A percentile compares a stretch with the other conserved stretches of the same genome.
These are phyloP conservation scores for Probaryconus sp. DNA, from an alignment of 1,140 invertebrate species.

Conservation along the genomic window DNA sequence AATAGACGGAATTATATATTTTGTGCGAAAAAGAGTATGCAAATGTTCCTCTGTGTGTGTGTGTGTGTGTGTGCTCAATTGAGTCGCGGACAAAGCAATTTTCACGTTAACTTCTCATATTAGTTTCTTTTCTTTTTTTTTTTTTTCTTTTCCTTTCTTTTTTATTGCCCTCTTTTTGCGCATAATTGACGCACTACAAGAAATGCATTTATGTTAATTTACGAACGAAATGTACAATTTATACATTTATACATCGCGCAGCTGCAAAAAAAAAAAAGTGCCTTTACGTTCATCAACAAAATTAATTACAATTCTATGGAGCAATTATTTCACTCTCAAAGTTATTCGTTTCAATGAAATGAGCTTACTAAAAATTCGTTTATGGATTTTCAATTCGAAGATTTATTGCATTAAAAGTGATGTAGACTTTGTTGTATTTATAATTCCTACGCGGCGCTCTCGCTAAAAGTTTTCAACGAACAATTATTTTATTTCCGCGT, in stretches of 20 bases:
- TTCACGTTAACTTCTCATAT: slow-evolving; percentile 41
- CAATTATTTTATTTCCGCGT: too few relatives aligned
- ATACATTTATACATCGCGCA: slow-evolving; percentile 14
- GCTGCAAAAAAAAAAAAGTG: slow-evolving; percentile 30
- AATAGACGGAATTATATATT: slow-evolving; percentile 6
- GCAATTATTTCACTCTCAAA: slow-evolving; percentile 29
- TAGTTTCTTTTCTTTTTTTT: slow-evolving; percentile 23
- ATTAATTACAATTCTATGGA: slow-evolving; percentile 39
- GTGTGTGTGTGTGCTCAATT: slow-evolving; percentile 13
- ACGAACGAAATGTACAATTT: slow-evolving; percentile 36
- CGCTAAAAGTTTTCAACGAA: too few relatives aligned
- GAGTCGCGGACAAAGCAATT: slow-evolving; percentile 42
- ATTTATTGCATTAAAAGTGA: too few relatives aligned
- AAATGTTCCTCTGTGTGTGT: too few relatives aligned
- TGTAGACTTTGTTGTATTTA: too few relatives aligned
- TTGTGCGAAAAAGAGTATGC: slow-evolving; percentile 5
- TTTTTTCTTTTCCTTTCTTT: too few relatives aligned
- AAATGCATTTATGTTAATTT: slow-evolving; percentile 46
- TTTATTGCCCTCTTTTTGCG: slow-evolving; percentile 24
- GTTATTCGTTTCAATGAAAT: slow-evolving; percentile 34
- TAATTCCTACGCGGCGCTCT: too few relatives aligned
- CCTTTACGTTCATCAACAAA: slow-evolving; percentile 27
- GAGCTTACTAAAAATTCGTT: slow-evolving; percentile 16
- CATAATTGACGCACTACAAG: slow-evolving; percentile 34
- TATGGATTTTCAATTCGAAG: neutral